phyloP scores from a whole-genome alignment of 2,113 vertebrate species.

The Megaleporinus macrocephalus region DNA sequence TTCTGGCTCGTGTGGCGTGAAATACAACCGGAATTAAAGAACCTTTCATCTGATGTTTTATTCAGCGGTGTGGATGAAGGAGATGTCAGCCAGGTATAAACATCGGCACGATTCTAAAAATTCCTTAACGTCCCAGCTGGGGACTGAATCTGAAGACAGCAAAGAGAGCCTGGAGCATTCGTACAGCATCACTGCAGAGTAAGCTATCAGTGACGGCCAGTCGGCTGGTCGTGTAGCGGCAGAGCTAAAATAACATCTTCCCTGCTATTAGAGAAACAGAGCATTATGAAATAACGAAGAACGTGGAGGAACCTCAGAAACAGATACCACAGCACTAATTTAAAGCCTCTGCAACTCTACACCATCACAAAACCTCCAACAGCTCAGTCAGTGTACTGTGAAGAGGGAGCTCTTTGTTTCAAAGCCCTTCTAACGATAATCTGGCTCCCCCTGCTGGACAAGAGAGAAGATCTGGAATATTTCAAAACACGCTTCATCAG shows the following conservation, averaged over 20 bases:
- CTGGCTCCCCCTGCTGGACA: conserved; percentile 47
- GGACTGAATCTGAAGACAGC: neutral
- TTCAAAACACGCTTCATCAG: too few species aligned
- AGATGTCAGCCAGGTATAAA: neutral
- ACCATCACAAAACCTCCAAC: neutral
- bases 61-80: neutral
- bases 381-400: neutral
- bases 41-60: neutral
- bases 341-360: neutral
- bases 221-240: too few species aligned
- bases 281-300: neutral
- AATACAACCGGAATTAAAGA: neutral
- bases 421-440: neutral
- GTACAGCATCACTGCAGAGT: neutral
- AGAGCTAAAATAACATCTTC: neutral
- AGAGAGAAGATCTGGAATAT: neutral
- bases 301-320: neutral
- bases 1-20: neutral
- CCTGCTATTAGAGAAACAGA: neutral
- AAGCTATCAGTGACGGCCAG: neutral
- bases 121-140: neutral
- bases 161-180: neutral
- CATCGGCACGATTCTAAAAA: neutral
- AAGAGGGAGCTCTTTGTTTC: neutral
- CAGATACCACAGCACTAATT: neutral